Conservation (phyloP, 2,797 vertebrate species). For the Numenius phaeopus region DNA sequence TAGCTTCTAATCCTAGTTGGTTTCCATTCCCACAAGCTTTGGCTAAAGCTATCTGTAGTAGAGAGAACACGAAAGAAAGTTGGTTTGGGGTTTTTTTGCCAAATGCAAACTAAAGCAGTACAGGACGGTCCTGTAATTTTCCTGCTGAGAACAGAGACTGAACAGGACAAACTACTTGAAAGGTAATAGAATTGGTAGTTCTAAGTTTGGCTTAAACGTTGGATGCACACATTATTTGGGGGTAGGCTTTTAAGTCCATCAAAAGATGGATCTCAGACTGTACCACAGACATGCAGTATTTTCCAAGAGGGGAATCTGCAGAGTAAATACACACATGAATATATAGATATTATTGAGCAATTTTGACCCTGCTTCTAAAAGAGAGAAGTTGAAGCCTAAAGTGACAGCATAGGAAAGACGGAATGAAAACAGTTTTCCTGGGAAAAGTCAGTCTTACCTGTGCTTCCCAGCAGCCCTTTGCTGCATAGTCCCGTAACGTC, state of each 20-base stretch:
- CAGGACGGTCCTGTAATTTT: background rate
- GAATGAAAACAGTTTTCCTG: background rate
- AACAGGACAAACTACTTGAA: background rate
- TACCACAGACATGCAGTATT: background rate
- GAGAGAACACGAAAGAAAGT: background rate
- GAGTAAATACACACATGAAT: accelerated
- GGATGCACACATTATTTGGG: background rate
- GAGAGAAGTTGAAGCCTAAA: background rate
- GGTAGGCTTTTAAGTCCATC: background rate
- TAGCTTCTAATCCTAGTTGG: constrained; percentile 87
- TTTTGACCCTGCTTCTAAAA: background rate
- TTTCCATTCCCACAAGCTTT: constrained; percentile 89
- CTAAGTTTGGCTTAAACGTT: background rate
- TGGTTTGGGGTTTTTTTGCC: background rate
- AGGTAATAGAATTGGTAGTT: background rate
- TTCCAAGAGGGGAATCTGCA: background rate
- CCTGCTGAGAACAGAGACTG: background rate
- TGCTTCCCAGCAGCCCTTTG: constrained; percentile 96
- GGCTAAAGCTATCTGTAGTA: constrained; percentile 87
- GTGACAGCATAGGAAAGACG: background rate
- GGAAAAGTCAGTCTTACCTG: constrained; percentile 83
- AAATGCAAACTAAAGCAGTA: background rate
- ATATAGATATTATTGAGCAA: background rate
- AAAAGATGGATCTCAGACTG: background rate
- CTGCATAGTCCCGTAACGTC: constrained; percentile 92